A percentile compares a stretch with the other conserved stretches of the same genome.
Conservation (phyloP, 2,888 invertebrate genomes). For the Ariolimax columbianus region DNA sequence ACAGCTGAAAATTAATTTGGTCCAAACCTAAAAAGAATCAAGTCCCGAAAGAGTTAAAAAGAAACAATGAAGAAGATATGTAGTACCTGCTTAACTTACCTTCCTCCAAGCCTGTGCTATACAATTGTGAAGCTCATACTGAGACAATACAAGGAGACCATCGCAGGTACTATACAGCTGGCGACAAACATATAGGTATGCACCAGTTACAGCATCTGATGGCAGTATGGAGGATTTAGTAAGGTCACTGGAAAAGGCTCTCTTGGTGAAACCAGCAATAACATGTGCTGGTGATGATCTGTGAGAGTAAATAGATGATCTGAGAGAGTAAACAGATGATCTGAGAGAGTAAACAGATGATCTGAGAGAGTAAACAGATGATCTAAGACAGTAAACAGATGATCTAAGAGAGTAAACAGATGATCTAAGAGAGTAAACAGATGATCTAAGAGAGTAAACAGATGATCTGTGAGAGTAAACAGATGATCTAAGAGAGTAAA, state of each 20-base stretch:
- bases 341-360: too few species aligned
- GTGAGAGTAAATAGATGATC: background rate
- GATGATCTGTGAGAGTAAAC: too few species aligned
- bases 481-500: too few species aligned
- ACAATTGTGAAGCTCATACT: conserved; percentile 73
- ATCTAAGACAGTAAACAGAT: too few species aligned
- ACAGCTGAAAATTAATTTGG: too few species aligned
- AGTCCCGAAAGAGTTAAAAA: too few species aligned
- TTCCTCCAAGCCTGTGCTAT: conserved; percentile 74
- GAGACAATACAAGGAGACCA: conserved; percentile 74
- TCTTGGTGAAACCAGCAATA: conserved; percentile 75
- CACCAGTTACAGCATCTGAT: conserved; percentile 73
- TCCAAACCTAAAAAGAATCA: too few species aligned
- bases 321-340: too few species aligned
- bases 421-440: too few species aligned
- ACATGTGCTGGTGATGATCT: conserved; percentile 77
- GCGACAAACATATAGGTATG: conserved; percentile 76
- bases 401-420: too few species aligned
- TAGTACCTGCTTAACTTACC: conserved; percentile 59
- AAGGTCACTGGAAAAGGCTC: conserved; percentile 68
- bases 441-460: too few species aligned
- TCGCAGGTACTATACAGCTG: conserved; percentile 78
- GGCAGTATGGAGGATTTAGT: conserved; percentile 62
- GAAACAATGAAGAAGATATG: background rate
- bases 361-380: too few species aligned